A percentile compares a stretch with the other conserved stretches of the same genome.
Conservation (phyloP, 2,888 invertebrate species). For the Drosophila siamana region DNA sequence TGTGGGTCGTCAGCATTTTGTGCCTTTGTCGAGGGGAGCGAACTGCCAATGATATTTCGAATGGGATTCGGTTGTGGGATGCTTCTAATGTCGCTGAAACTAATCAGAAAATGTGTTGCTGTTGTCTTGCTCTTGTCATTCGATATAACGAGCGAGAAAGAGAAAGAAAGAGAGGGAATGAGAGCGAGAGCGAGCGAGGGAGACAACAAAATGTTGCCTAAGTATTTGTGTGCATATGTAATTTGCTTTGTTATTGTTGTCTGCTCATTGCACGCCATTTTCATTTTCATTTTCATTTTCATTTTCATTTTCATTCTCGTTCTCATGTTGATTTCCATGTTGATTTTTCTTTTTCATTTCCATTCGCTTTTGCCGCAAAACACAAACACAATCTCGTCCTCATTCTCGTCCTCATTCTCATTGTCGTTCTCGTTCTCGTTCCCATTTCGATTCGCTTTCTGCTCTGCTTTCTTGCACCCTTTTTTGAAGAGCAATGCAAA, state of each 20-base stretch:
- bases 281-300: slow-evolving; percentile 56
- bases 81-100: slow-evolving; percentile 62
- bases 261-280: slow-evolving; percentile 56
- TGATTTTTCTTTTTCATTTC: slow-evolving; percentile 38
- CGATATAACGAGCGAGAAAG: slow-evolving; percentile 43
- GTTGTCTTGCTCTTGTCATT: slow-evolving; percentile 53
- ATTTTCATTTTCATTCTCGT: slow-evolving; percentile 43
- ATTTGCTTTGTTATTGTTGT: slow-evolving; percentile 74
- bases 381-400: slow-evolving; percentile 63
- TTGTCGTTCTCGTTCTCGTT: not conserved
- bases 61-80: slow-evolving; percentile 31
- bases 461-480: slow-evolving; percentile 38
- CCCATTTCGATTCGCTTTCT: slow-evolving; percentile 12
- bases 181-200: not conserved
- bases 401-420: not conserved
- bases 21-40: slow-evolving; percentile 28
- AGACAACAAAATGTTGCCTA: slow-evolving; percentile 1
- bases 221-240: slow-evolving; percentile 77
- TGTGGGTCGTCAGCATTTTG: slow-evolving; percentile 27
- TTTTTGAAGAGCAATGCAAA: slow-evolving; percentile 58
- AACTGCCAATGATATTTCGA: slow-evolving; percentile 39
- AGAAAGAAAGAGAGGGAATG: not conserved
- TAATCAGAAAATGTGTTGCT: slow-evolving; percentile 74
- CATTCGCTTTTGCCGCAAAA: slow-evolving; percentile 11
- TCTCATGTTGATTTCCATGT: slow-evolving; percentile 30